Percentiles rank a stretch among this genome's conserved stretches.
Evolutionary conservation across 2,888 invertebrate genomes (phyloP).

Genomic region (Aphidius colemani): DNA sequence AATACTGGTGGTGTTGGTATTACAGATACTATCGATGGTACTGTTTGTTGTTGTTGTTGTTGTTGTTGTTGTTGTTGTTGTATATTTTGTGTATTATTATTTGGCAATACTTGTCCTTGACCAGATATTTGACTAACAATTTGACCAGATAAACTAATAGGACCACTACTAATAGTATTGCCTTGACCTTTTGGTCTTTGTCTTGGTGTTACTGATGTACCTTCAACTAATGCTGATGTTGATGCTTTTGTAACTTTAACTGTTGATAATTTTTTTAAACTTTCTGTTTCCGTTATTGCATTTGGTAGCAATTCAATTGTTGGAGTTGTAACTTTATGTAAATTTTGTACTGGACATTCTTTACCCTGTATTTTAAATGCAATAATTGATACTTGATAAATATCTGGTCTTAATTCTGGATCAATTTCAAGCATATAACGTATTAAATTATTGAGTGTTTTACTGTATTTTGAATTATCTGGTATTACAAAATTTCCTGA

Average conservation of each 20-base stretch:
- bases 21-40: background rate
- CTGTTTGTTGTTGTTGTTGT: slow-evolving; percentile 42
- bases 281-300: slow-evolving; percentile 74
- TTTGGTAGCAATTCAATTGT: slow-evolving; percentile 68
- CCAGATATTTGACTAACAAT: slow-evolving; percentile 58
- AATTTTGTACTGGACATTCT: slow-evolving; percentile 80
- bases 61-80: slow-evolving; percentile 43
- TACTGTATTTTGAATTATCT: slow-evolving; percentile 68
- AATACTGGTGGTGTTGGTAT: slow-evolving; percentile 29
- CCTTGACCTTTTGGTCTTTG: slow-evolving; percentile 76
- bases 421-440: slow-evolving; percentile 84
- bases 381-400: slow-evolving; percentile 79
- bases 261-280: slow-evolving; percentile 64
- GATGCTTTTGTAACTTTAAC: slow-evolving; percentile 61
- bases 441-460: slow-evolving; percentile 53
- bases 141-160: slow-evolving; percentile 55
- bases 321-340: slow-evolving; percentile 72
- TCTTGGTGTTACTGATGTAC: slow-evolving; percentile 81
- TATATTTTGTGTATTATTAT: slow-evolving; percentile 43
- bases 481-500: slow-evolving; percentile 87
- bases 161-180: slow-evolving; percentile 47
- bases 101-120: slow-evolving; percentile 49
- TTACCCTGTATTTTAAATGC: slow-evolving; percentile 74
- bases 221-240: slow-evolving; percentile 65
- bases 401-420: slow-evolving; percentile 81